Base-by-base conservation (phyloP, 2,797 vertebrate genomes). In the Phataginus tetradactyla region DNA sequence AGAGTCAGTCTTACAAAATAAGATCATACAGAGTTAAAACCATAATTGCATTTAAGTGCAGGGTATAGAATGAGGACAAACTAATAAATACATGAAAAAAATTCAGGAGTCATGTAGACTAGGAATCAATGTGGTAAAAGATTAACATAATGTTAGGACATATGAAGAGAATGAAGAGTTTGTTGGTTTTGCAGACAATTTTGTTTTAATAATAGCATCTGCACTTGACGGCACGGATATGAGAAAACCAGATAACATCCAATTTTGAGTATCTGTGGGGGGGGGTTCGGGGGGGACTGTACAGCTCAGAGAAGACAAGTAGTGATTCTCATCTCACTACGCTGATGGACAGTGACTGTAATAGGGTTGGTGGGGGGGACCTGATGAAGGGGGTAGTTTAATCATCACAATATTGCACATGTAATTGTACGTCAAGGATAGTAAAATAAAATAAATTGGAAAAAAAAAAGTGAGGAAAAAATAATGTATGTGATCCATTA, bases 101-200 rank as follows among this genome's bases (percentile, higher is more conserved):
- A 90, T 25, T 7, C 37, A 92, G 66, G n/a, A 86, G 74, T 88
- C 42, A 42, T 55, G 12, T 69, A 71, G 39, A 69, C 49, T 39
- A 94, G 5, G 14, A 74, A 86, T 59, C 7, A 71, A 8, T 75
- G 2, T 80, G 9, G n/a, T 90, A 74, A 90, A 96, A 39, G 57
- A 55, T 55, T 69, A 94, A 63, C 21, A 86, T 59, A 95, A 89
- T 78, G 1, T 71, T 78, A 96, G 20, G 27, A 59, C 10, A 91
- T 68, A 90, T 17, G 15, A 92, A 86, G 4, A 89, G 10, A 42
- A 51, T 66, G 42, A 74, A 89, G 15, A 88, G 2, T 1, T 71
- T 64, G 83, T n/a, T 83, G n/a, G 13, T n/a, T 79, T 86, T 68
- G 2, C 49, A 94, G 66, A 68, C 18, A 49, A 55, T 37, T 90